These are phyloP conservation scores for Pterocles orientalis DNA, from an alignment of 2,113 vertebrate genomes.

Conservation along the genomic window DNA sequence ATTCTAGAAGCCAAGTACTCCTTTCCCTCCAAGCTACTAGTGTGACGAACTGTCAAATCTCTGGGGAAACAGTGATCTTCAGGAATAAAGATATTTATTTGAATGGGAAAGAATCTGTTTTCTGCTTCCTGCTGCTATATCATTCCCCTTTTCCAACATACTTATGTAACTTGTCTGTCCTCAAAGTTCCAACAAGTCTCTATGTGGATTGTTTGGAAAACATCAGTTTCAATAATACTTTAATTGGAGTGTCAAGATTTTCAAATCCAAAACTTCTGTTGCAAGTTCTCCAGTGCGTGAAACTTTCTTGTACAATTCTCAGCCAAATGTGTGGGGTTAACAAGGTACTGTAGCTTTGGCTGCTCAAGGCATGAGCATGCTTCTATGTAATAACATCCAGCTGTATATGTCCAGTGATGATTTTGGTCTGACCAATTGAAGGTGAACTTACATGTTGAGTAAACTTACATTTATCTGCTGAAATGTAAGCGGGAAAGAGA, in stretches of 20 bases:
- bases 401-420: not conserved
- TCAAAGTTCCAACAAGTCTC: not conserved
- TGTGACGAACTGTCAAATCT: not conserved
- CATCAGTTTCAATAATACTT: not conserved
- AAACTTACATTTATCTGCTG: not conserved
- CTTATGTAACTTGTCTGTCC: not conserved
- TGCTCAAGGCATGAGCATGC: not conserved
- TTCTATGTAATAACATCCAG: not conserved
- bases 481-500: not conserved
- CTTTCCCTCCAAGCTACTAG: not conserved
- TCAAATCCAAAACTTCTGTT: not conserved
- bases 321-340: not conserved
- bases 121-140: not conserved
- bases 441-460: not conserved
- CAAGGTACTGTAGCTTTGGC: not conserved
- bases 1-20: not conserved
- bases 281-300: not conserved
- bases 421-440: not conserved
- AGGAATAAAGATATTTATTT: not conserved
- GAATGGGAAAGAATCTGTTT: not conserved
- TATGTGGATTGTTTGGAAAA: not conserved
- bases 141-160: not conserved
- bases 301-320: not conserved
- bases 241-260: not conserved
- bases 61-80: not conserved